These are phyloP conservation scores for Hipposideros larvatus DNA, from an alignment of 2,797 vertebrate species.

Conservation along the genomic window DNA sequence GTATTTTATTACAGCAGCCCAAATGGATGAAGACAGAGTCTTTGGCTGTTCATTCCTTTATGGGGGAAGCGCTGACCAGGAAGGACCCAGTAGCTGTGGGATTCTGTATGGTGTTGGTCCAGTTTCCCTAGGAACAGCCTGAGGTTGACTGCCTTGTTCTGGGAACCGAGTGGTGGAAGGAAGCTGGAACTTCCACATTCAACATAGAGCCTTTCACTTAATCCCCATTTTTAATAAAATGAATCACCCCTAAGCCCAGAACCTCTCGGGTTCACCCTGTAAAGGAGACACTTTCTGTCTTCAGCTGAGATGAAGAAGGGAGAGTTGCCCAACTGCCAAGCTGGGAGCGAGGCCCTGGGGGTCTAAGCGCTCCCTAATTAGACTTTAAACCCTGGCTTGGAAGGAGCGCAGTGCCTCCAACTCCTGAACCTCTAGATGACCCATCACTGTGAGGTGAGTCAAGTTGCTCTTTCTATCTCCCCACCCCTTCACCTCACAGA, in stretches of 20 bases:
- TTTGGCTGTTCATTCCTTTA: background rate
- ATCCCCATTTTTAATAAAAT: background rate
- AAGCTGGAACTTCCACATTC: background rate
- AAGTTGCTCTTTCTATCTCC: background rate
- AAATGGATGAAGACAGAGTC: background rate
- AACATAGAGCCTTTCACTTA: background rate
- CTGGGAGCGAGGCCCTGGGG: too few species aligned
- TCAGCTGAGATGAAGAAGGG: background rate
- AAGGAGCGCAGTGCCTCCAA: background rate
- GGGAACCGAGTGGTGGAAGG: background rate
- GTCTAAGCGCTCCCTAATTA: background rate
- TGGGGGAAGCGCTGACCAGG: background rate
- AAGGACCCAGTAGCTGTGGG: background rate
- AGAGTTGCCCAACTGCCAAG: background rate
- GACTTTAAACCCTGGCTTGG: background rate
- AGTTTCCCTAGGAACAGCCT: background rate
- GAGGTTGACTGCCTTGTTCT: background rate
- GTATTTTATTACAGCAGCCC: background rate
- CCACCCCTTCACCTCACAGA: background rate
- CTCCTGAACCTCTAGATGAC: background rate
- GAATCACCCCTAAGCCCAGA: background rate
- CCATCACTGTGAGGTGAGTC: background rate
- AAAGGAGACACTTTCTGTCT: background rate
- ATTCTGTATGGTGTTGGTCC: background rate
- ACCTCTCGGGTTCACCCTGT: background rate